These are phyloP conservation scores for Acinonyx jubatus DNA, from an alignment of 2,113 vertebrate genomes.

Conservation along the genomic window DNA sequence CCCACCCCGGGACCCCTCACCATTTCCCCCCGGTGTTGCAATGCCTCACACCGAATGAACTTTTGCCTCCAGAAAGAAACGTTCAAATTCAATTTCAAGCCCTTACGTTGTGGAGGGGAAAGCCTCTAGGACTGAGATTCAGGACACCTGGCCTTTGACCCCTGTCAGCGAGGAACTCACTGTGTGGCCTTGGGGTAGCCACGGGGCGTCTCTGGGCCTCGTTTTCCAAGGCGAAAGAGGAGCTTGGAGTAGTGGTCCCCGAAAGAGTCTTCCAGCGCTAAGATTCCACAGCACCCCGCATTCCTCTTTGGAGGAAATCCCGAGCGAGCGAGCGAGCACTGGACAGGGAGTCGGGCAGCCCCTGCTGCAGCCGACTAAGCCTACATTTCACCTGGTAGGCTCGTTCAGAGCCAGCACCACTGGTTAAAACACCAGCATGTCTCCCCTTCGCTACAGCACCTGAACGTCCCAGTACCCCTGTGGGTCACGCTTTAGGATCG, in stretches of 20 bases:
- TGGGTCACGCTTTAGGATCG: background rate
- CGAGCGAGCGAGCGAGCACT: accelerated
- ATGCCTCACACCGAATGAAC: accelerated
- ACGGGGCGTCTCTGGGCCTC: background rate
- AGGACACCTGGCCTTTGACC: background rate
- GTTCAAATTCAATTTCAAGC: background rate
- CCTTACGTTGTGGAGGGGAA: accelerated
- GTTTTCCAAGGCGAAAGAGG: background rate
- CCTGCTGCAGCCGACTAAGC: accelerated
- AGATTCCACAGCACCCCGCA: background rate
- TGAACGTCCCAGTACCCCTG: background rate
- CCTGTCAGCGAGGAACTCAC: background rate
- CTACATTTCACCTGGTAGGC: accelerated
- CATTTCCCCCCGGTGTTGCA: accelerated
- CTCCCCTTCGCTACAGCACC: accelerated
- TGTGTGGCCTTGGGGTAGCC: background rate
- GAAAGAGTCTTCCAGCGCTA: background rate
- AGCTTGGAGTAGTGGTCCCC: background rate
- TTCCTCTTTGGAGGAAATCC: background rate
- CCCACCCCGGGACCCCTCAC: accelerated
- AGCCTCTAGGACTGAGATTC: too few relatives aligned
- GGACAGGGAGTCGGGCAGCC: too few relatives aligned
- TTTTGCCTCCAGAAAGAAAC: background rate
- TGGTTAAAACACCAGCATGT: background rate
- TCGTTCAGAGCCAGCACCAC: background rate